phyloP scores from a whole-genome alignment of 2,797 vertebrate genomes.

The Etheostoma perlongum region DNA sequence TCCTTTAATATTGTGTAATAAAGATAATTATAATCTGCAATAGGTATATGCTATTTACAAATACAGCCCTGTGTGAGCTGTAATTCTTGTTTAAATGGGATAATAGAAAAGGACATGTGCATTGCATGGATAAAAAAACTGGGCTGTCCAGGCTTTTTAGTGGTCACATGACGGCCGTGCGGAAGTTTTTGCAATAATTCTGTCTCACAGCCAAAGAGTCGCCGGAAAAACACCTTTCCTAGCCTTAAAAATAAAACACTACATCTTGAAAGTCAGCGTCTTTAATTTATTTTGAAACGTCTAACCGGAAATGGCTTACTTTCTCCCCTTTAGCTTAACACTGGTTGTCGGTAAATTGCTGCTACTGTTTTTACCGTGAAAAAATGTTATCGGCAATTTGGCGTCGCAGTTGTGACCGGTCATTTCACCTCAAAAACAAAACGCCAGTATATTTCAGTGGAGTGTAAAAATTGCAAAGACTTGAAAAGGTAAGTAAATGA shows the following conservation, averaged over 20 bases:
- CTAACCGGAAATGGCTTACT: accelerated
- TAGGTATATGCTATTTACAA: neutral
- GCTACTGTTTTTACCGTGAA: conserved; percentile 39
- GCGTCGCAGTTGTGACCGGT: conserved; percentile 24
- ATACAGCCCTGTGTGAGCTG: neutral
- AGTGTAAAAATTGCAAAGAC: neutral
- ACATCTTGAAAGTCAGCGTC: accelerated
- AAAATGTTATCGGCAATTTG: conserved; percentile 58
- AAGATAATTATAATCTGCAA: neutral
- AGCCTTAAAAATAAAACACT: conserved; percentile 30
- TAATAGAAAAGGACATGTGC: conserved; percentile 1
- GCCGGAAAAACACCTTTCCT: accelerated
- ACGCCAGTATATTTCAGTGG: neutral
- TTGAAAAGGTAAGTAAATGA: conserved; percentile 41
- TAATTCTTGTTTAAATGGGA: neutral
- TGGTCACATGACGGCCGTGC: conserved; percentile 72
- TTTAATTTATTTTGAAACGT: conserved; percentile 37
- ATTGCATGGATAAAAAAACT: conserved; percentile 4
- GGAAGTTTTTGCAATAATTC: conserved; percentile 51
- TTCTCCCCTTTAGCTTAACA: accelerated
- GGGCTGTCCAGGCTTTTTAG: conserved; percentile 13
- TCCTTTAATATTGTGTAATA: neutral
- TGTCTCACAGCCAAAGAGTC: accelerated
- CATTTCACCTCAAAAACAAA: neutral
- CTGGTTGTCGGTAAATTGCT: neutral